Conservation (phyloP, 2,113 vertebrate species). For the Numenius arquata region DNA sequence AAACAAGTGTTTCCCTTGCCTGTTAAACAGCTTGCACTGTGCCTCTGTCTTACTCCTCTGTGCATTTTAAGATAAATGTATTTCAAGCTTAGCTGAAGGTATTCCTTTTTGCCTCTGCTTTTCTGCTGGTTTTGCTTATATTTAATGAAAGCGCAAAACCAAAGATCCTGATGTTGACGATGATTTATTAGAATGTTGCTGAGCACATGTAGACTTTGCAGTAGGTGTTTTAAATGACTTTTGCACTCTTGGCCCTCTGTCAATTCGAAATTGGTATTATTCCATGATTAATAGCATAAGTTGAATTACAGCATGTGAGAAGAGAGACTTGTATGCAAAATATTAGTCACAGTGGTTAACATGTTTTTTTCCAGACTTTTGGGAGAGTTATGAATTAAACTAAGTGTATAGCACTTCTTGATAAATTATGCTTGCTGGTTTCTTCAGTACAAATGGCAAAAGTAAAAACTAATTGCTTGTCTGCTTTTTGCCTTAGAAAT, state of each 20-base stretch:
- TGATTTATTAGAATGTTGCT: background rate
- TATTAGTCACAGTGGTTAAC: background rate
- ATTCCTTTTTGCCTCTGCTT: rapidly evolving
- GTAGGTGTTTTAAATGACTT: background rate
- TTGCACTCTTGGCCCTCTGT: background rate
- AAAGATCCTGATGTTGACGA: background rate
- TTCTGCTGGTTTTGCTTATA: background rate
- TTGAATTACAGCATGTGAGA: background rate
- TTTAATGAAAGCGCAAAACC: background rate
- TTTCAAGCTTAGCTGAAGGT: background rate
- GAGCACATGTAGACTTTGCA: background rate
- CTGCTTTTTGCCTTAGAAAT: slow-evolving; percentile 83
- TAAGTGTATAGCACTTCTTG: background rate
- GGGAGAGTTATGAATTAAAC: background rate
- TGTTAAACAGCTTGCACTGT: background rate
- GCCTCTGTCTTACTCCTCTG: background rate
- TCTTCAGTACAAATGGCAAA: background rate
- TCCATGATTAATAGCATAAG: background rate
- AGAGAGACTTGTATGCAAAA: background rate
- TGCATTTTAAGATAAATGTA: background rate
- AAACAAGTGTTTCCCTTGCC: background rate
- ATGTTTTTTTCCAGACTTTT: background rate
- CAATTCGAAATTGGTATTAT: background rate
- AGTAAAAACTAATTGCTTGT: background rate
- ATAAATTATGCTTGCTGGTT: background rate